Conservation (phyloP, 2,888 invertebrate species). For the Xestia sexstrigata region DNA sequence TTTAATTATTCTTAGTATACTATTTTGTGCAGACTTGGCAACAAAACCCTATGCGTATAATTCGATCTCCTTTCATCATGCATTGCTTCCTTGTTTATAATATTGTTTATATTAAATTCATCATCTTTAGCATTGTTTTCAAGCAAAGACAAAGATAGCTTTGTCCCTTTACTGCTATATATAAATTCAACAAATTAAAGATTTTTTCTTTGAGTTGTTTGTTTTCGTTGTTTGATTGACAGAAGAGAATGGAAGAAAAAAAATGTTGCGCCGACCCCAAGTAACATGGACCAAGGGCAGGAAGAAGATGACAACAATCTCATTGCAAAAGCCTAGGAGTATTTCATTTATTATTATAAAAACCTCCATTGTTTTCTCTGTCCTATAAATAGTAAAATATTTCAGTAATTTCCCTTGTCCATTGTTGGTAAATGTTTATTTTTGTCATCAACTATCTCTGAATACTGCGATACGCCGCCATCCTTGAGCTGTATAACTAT, state of each 20-base stretch:
- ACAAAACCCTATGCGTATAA: neutral
- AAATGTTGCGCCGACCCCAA: too few relatives aligned
- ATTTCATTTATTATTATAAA: slow-evolving; percentile 10
- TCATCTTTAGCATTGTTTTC: too few relatives aligned
- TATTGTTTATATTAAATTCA: neutral
- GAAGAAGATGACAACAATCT: slow-evolving; percentile 10
- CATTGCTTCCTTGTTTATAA: neutral
- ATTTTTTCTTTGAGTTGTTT: too few relatives aligned
- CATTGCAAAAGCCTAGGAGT: neutral
- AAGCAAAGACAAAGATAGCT: neutral
- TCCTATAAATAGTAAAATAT: slow-evolving; percentile 35
- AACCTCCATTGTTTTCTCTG: slow-evolving; percentile 30
- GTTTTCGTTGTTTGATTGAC: too few relatives aligned
- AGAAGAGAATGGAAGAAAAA: too few relatives aligned
- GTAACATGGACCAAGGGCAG: too few relatives aligned
- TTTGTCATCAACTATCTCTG: slow-evolving; percentile 56
- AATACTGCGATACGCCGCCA: slow-evolving; percentile 45
- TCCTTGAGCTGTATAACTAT: slow-evolving; percentile 64
- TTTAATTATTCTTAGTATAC: neutral
- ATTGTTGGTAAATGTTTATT: slow-evolving; percentile 44
- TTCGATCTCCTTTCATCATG: neutral
- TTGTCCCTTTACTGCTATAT: neutral
- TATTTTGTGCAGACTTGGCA: neutral
- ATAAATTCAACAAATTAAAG: neutral
- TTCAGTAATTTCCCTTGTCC: slow-evolving; percentile 34